A percentile compares a stretch with the other conserved stretches of the same genome.
Evolutionary conservation across 2,888 invertebrate species (phyloP).

Genomic region (Campoplex nolae): DNA sequence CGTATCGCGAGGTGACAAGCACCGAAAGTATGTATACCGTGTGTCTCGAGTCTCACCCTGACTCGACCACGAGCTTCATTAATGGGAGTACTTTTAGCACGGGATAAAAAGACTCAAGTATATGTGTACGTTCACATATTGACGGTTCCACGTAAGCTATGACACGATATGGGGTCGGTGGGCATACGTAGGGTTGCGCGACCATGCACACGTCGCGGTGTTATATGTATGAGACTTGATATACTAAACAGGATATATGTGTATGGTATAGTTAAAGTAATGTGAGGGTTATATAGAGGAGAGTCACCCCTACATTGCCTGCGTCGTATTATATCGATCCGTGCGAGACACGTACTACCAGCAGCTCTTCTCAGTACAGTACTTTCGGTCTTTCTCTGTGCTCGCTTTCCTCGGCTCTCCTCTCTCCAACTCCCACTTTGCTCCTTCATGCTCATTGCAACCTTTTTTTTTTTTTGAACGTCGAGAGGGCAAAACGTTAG

Average conservation of each 20-base stretch:
- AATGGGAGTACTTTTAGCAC: slow-evolving; percentile 52
- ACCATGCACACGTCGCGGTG: slow-evolving; percentile 32
- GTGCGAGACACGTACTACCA: slow-evolving; percentile 71
- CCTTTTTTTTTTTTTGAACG: slow-evolving; percentile 16
- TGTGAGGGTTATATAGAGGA: slow-evolving; percentile 11
- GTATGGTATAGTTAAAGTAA: not conserved
- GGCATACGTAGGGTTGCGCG: slow-evolving; percentile 52
- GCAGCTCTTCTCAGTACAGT: slow-evolving; percentile 23
- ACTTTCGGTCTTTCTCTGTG: no score
- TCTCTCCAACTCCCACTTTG: not conserved
- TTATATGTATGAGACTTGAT: slow-evolving; percentile 18
- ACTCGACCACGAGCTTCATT: slow-evolving; percentile 53
- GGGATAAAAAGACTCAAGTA: slow-evolving; percentile 17
- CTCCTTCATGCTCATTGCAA: slow-evolving; percentile 2
- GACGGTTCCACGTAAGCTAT: slow-evolving; percentile 41
- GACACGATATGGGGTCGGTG: slow-evolving; percentile 54
- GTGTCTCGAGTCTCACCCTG: slow-evolving; percentile 43
- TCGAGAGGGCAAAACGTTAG: not conserved
- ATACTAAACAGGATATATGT: not conserved
- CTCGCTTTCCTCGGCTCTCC: not conserved
- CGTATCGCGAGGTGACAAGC: slow-evolving; percentile 21
- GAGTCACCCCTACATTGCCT: slow-evolving; percentile 61
- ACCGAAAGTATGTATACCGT: slow-evolving; percentile 12
- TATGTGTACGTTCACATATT: slow-evolving; percentile 1
- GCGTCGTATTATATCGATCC: slow-evolving; percentile 74